Evolutionary conservation across 2,888 invertebrate genomes (phyloP).

Genomic region (Drosophila rubida): DNA sequence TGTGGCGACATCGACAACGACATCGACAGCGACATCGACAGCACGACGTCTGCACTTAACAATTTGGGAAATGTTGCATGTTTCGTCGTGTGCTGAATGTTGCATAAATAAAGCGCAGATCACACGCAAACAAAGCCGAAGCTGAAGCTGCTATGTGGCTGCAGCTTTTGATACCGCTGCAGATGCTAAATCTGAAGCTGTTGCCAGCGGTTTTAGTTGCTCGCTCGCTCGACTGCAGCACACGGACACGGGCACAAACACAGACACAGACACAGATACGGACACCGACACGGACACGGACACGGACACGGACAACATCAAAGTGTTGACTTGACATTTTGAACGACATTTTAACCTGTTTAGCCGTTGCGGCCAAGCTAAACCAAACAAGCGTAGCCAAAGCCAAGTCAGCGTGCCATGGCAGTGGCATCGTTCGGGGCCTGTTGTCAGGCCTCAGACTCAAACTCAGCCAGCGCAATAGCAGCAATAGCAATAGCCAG

Average conservation of each 20-base stretch:
- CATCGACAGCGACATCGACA: conserved; percentile 40
- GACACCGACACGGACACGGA: conserved; percentile 64
- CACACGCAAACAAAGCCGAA: conserved; percentile 75
- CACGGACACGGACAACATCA: conserved; percentile 76
- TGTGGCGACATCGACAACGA: conserved; percentile 37
- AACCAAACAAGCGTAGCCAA: conserved; percentile 74
- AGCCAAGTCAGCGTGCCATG: conserved; percentile 70
- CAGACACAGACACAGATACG: conserved; percentile 12
- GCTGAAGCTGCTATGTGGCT: conserved; percentile 11
- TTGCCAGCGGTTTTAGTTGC: conserved; percentile 51
- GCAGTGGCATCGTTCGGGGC: conserved; percentile 66
- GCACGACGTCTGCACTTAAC: conserved; percentile 73
- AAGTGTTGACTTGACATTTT: conserved; percentile 82
- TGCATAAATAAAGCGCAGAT: conserved; percentile 80
- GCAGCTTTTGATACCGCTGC: not conserved
- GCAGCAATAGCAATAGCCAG: conserved; percentile 31
- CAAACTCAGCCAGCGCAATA: conserved; percentile 25
- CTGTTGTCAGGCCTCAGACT: conserved; percentile 59
- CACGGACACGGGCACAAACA: conserved; percentile 19
- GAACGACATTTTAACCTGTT: conserved; percentile 82
- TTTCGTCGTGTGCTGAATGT: conserved; percentile 80
- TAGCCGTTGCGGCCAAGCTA: conserved; percentile 72
- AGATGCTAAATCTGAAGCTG: conserved; percentile 37
- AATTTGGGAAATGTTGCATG: conserved; percentile 78
- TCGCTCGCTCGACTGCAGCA: conserved; percentile 34